phyloP scores from a whole-genome alignment of 2,113 vertebrate genomes.

The Pluvianellus socialis region DNA sequence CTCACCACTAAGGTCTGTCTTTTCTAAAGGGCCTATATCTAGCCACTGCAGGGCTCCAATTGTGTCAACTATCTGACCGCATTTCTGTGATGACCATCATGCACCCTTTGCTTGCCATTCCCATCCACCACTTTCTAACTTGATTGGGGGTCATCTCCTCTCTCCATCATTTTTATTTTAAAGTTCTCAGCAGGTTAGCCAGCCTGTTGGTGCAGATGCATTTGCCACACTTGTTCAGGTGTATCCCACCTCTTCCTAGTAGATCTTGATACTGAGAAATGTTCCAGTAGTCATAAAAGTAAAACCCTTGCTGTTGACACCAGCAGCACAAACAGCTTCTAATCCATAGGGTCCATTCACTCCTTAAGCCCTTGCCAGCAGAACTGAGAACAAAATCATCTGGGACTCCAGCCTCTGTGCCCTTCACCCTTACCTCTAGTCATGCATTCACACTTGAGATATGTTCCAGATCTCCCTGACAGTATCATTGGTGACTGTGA shows the following conservation, averaged over 20 bases:
- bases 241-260: background rate
- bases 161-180: background rate
- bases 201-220: background rate
- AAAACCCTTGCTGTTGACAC: background rate
- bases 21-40: background rate
- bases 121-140: background rate
- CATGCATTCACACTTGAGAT: background rate
- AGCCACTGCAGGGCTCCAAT: background rate
- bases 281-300: background rate
- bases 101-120: background rate
- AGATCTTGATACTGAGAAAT: background rate
- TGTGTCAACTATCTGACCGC: background rate
- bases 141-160: background rate
- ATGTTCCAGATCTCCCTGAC: background rate
- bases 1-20: background rate
- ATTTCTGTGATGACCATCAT: background rate
- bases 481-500: background rate
- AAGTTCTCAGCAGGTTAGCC: background rate
- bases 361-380: background rate
- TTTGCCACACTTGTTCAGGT: background rate
- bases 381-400: background rate
- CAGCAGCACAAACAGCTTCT: background rate
- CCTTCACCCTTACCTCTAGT: background rate
- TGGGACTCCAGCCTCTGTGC: rapidly evolving
- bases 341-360: background rate